Conservation (phyloP, 2,113 vertebrate species). For the Synchiropus splendidus region DNA sequence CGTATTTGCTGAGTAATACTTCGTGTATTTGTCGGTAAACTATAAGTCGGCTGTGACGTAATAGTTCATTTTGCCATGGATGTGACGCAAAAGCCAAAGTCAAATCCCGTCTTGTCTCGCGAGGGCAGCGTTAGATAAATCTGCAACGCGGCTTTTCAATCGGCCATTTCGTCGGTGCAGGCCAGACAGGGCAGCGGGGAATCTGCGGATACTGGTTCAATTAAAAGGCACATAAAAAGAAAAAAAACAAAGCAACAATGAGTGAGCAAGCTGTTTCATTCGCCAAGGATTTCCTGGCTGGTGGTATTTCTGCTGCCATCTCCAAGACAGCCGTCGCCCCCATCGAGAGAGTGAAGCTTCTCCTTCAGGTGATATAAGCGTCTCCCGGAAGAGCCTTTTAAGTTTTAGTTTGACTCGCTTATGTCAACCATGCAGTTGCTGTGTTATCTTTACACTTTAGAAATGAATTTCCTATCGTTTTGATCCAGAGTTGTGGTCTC, state of each 20-base stretch:
- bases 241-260: conserved; percentile 47
- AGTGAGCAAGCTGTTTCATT: conserved; percentile 61
- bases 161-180: conserved; percentile 63
- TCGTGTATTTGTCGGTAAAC: no score
- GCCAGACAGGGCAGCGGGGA: conserved; percentile 44
- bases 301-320: conserved; percentile 78
- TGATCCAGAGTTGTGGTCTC: no score
- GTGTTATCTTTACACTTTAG: not conserved
- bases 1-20: no score
- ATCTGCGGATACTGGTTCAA: conserved; percentile 22
- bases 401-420: conserved; percentile 21
- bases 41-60: conserved; percentile 10
- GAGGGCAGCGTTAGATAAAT: conserved; percentile 36
- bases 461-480: not conserved
- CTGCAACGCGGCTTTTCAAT: conserved; percentile 22
- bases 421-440: not conserved
- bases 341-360: conserved; percentile 82
- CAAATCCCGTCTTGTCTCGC: conserved; percentile 46
- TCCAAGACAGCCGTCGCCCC: conserved; percentile 84
- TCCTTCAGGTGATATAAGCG: conserved; percentile 64
- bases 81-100: not conserved
- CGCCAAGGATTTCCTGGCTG: conserved; percentile 77
- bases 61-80: no score
- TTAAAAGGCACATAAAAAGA: conserved; percentile 36
- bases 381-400: conserved; percentile 4